Conservation (phyloP, 37 sponge, comb jelly and placozoan genomes). For the Bolinopsis microptera region DNA sequence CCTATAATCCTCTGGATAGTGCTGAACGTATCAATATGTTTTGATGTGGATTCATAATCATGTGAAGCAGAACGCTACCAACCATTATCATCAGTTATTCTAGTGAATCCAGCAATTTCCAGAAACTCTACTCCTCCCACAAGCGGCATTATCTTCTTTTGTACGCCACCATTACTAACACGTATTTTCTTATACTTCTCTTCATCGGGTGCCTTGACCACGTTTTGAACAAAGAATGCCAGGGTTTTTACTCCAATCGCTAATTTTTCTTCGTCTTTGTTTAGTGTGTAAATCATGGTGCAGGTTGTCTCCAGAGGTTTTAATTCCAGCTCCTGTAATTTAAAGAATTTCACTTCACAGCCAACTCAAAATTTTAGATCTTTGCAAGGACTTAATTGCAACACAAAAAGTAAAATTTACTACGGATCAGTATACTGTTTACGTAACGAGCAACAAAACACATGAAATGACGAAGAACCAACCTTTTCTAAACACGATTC, state of each 20-base stretch:
- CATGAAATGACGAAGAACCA: background rate
- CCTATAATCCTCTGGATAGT: no score
- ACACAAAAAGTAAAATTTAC: background rate
- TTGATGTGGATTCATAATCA: no score
- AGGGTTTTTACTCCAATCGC: constrained; percentile 21
- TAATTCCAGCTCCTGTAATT: constrained; percentile 42
- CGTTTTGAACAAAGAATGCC: constrained; percentile 15
- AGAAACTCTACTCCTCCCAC: constrained; percentile 56
- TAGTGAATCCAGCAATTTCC: constrained; percentile 49
- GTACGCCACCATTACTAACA: constrained; percentile 25
- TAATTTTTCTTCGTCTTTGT: background rate
- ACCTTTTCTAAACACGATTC: constrained; percentile 54
- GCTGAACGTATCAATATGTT: no score
- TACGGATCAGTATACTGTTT: no score
- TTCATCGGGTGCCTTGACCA: background rate
- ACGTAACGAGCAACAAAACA: no score
- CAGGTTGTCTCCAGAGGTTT: constrained; percentile 51
- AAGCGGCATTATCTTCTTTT: constrained; percentile 58
- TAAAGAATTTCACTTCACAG: no score
- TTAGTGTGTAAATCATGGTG: constrained; percentile 54
- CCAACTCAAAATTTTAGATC: no score
- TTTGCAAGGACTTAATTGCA: no score
- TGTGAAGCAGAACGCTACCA: no score
- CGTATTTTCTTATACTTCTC: constrained; percentile 58
- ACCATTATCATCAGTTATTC: constrained; percentile 44